Evolutionary conservation across 2,888 invertebrate genomes (phyloP), one percentile per base, ranked within the genome.

Genomic region (Callyntrura guangdongensis): DNA sequence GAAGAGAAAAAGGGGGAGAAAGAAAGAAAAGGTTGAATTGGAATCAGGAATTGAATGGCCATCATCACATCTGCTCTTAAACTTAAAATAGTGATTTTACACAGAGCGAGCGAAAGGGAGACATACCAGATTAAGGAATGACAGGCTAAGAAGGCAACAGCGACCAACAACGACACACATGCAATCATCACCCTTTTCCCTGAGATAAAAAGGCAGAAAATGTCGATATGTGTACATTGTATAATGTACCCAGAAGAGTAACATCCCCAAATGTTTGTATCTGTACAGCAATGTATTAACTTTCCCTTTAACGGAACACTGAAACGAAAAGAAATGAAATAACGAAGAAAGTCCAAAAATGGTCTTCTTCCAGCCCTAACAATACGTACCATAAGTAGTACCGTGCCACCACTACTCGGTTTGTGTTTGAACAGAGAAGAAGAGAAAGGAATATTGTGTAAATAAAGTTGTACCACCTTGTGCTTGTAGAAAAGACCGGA

Each of bases 51-150:
- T 83, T 83, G 64, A 64, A 83, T 83, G 67, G 83, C 67, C 83
- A 83, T 83, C 83, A 83, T 61, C 81, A 81, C 81, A 81, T 81
- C 81, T 81, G 81, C 81, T 81, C 61, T 59, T 81, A 81, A 81
- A 81, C 36, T 59, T 81, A 81, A 81, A 81, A 81, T 81, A 45
- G 81, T 81, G 81, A 36, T 36, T 61, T 81, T 81, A 36, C 61
- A 61, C 36, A 12, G 81, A 61, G 36, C 14, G 45, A 36, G 45
- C 36, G 36, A 36, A 61, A 22, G 45, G 45, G 59, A 59, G 45
- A 47, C 25, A 79, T 56, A 59, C 59, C 61, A 81, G 81, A 81
- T 81, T 81, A 36, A 61, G 61, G 59, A 81, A 61, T 59, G 81
- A 81, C 81, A 81, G 59, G 45, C 27, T 81, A 81, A 45, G 61